Base-by-base conservation (phyloP, 2,888 invertebrate species). In the Trimorus sp. region DNA sequence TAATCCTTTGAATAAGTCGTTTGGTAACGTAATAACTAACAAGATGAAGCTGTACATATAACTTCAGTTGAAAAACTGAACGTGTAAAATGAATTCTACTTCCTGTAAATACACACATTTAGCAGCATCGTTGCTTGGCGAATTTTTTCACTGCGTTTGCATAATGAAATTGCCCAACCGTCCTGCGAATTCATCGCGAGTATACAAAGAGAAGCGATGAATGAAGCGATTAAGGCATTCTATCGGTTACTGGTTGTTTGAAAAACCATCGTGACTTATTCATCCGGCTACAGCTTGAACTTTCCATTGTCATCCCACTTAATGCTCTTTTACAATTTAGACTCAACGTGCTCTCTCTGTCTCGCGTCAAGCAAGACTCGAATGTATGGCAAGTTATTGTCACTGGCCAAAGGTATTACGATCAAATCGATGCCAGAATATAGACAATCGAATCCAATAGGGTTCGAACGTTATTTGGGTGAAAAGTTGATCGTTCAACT, bases 261-360 rank as follows among this genome's bases (percentile, higher is more conserved):
- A 65, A 73, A 63, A 48, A 26, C 26, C 26, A 36, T 15, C 26
- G 16, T 59, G 45, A 63, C n/a, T 63, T 63, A 59, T 63, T 68
- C 68, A 62, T 37, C 16, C 15, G 14, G 16, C 16, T 15, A 37
- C 37, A 60, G 16, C 65, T 63, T 51, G 48, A 79, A 79, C 56
- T 79, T 71, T 71, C 71, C 40, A 59, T 78, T 70, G 63, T 71
- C 66, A 53, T 78, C 66, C 65, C 66, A 79, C 66, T 79, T 40
- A 40, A 53, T 53, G 48, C 62, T 77, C 69, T 48, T 74, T 62
- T 66, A 53, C 54, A 73, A 63, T 77, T 77, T 69, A 62, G 73
- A 69, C 62, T 58, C 68, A 77, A 66, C 12, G 54, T 63, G 81
- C 81, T 82, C 81, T 82, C 81, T 79, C 51, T 45, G 11, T 45